Conservation (phyloP, 1,140 invertebrate species). For the Leptestheria dahalacensis region DNA sequence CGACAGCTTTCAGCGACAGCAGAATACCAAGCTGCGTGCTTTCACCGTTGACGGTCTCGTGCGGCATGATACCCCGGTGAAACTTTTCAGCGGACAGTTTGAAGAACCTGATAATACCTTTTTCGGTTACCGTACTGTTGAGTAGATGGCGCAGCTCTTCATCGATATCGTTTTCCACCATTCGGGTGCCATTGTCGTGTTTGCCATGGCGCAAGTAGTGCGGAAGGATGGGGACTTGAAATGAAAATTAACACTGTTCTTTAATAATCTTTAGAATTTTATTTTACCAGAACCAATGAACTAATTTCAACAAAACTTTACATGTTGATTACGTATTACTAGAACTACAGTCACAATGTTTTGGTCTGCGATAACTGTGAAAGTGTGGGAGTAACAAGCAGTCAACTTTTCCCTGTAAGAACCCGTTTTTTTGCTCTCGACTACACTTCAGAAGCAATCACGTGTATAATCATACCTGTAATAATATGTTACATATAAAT, state of each 20-base stretch:
- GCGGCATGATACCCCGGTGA: slow-evolving; percentile 9
- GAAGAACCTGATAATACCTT: neutral
- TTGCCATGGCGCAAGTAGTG: slow-evolving; percentile 54
- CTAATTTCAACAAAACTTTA: too few species aligned
- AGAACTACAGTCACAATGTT: too few species aligned
- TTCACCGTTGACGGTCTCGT: slow-evolving; percentile 33
- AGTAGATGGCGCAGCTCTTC: neutral
- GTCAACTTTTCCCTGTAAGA: too few species aligned
- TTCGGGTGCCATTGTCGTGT: slow-evolving; percentile 15
- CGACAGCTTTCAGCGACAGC: slow-evolving; percentile 69
- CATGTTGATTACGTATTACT: too few species aligned
- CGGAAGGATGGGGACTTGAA: slow-evolving; percentile 69
- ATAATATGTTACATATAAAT: too few species aligned
- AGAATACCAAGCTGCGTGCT: slow-evolving; percentile 63
- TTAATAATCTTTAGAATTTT: slow-evolving; percentile 18
- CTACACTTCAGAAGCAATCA: too few species aligned
- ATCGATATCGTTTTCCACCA: slow-evolving; percentile 16
- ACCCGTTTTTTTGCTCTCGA: too few species aligned
- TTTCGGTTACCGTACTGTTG: slow-evolving; percentile 6
- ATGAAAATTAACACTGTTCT: slow-evolving; percentile 16
- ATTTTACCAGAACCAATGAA: too few species aligned
- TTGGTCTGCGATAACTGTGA: too few species aligned
- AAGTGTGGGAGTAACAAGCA: too few species aligned
- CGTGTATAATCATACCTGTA: too few species aligned
- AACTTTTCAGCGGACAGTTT: slow-evolving; percentile 12